Evolutionary conservation across 2,113 vertebrate genomes (phyloP).

Genomic region (Mormoops blainvillei): DNA sequence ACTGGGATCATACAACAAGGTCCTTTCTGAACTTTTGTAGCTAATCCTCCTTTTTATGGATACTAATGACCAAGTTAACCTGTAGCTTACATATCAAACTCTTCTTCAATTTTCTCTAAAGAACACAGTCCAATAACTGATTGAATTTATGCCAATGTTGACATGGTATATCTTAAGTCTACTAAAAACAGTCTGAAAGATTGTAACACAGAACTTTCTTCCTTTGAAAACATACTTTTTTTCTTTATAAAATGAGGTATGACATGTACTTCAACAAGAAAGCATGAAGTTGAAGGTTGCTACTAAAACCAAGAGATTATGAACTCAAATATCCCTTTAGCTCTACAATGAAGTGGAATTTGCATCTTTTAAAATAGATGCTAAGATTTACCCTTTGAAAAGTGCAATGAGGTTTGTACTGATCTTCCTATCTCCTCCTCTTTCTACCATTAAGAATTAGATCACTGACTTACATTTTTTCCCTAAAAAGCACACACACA

Average conservation of each 20-base stretch:
- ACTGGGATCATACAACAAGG: background rate
- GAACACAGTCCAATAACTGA: background rate
- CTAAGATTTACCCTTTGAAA: slow-evolving; percentile 10
- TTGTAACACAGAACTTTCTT: background rate
- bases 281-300: background rate
- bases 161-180: background rate
- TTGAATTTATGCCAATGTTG: background rate
- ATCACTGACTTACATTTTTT: background rate
- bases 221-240: background rate
- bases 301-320: background rate
- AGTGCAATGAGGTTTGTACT: background rate
- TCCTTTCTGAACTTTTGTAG: background rate
- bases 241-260: background rate
- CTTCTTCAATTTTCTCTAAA: slow-evolving; percentile 7
- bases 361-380: background rate
- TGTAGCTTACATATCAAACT: background rate
- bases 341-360: background rate
- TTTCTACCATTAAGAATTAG: background rate
- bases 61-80: background rate
- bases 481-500: background rate
- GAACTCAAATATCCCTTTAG: background rate
- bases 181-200: background rate
- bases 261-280: background rate
- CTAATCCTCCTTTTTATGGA: background rate
- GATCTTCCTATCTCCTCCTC: background rate